These are phyloP conservation scores for Nesoenas mayeri DNA, from an alignment of 2,113 vertebrate species.

Conservation along the genomic window DNA sequence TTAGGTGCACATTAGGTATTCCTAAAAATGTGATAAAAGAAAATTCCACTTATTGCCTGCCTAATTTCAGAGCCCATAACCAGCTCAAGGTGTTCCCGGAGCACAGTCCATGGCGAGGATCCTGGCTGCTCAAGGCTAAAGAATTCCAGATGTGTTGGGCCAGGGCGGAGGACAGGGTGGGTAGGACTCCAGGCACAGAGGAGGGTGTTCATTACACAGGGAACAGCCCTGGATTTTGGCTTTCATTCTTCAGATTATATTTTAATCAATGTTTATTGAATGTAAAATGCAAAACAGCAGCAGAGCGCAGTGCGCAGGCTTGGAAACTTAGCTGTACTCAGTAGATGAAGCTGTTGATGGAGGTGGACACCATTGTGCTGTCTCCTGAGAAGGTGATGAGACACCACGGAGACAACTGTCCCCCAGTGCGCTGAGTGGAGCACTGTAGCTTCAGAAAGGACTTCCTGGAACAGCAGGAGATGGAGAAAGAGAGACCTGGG, in stretches of 20 bases:
- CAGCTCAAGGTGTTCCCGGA: conserved; percentile 28
- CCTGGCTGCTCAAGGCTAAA: not conserved
- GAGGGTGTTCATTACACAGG: not conserved
- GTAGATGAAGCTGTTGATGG: not conserved
- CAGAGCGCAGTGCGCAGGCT: fast-evolving
- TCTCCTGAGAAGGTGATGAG: not conserved
- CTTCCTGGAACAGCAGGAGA: not conserved
- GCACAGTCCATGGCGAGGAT: not conserved
- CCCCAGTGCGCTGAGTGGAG: not conserved
- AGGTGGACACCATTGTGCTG: not conserved
- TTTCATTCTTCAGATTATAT: not conserved
- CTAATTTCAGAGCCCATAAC: conserved; percentile 19
- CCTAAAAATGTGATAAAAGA: not conserved
- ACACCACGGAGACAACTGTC: not conserved
- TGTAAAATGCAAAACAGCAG: not conserved
- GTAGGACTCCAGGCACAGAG: not conserved
- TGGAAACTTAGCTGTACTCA: not conserved
- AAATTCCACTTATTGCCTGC: conserved; percentile 1
- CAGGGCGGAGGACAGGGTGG: not conserved
- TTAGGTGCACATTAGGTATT: not conserved
- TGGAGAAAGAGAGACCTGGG: not conserved
- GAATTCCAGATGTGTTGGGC: conserved; percentile 28
- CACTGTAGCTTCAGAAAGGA: not conserved
- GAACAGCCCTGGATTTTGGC: not conserved
- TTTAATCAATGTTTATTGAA: not conserved